Conservation (phyloP, 2,888 invertebrate genomes). For the Sussaba pulchella region DNA sequence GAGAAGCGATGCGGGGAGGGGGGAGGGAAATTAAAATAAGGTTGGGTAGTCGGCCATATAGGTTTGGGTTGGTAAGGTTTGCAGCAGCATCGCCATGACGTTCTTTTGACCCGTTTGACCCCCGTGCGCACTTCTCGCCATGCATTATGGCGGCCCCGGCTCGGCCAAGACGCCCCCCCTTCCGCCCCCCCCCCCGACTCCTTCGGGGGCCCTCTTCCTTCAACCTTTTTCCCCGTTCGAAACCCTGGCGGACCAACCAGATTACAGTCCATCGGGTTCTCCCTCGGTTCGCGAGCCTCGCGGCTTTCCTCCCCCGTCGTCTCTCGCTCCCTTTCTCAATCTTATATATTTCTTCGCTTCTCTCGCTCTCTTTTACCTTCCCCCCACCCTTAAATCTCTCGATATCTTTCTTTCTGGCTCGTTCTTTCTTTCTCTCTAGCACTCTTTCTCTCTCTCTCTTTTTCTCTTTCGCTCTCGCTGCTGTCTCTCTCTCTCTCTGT, state of each 20-base stretch:
- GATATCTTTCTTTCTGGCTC: constrained; percentile 25
- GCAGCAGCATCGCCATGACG: constrained; percentile 78
- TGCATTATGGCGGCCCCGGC: constrained; percentile 82
- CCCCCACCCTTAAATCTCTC: too few species aligned
- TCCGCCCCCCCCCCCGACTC: constrained; percentile 70
- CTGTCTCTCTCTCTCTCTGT: constrained; percentile 67
- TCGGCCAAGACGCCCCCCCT: constrained; percentile 62
- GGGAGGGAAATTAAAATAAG: too few species aligned
- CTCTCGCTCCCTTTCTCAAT: constrained; percentile 49
- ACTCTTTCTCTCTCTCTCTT: constrained; percentile 1
- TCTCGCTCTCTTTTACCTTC: constrained; percentile 33
- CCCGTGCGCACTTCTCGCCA: constrained; percentile 82
- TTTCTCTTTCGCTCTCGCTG: constrained; percentile 34
- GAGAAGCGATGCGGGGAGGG: too few species aligned
- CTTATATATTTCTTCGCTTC: constrained; percentile 22
- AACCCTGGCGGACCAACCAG: constrained; percentile 81
- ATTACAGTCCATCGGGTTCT: constrained; percentile 79
- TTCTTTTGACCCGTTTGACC: constrained; percentile 83
- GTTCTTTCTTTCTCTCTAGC: constrained; percentile 51
- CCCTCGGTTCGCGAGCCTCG: constrained; percentile 67
- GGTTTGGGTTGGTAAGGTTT: too few species aligned
- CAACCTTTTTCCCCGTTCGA: constrained; percentile 79
- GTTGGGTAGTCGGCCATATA: constrained; percentile 76
- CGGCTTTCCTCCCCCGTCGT: constrained; percentile 47
- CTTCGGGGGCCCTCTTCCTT: constrained; percentile 80